These are phyloP conservation scores for Ladona fulva DNA, from an alignment of 1,140 invertebrate genomes.

Conservation along the genomic window DNA sequence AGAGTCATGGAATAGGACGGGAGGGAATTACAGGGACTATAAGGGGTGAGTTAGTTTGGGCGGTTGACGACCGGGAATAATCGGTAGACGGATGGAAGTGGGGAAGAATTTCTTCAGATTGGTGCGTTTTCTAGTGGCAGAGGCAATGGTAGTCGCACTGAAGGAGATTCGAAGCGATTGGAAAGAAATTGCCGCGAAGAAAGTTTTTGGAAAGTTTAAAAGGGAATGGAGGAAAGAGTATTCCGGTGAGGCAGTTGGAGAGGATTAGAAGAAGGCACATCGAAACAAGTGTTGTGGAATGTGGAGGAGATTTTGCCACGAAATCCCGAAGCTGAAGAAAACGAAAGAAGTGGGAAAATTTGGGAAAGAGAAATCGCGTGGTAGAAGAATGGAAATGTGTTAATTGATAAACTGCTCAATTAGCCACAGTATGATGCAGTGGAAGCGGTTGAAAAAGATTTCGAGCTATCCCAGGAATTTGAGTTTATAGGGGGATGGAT, in stretches of 20 bases:
- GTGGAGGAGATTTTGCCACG: not conserved
- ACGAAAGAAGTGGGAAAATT: no score
- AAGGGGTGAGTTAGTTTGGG: not conserved
- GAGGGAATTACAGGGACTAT: not conserved
- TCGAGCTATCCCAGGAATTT: no score
- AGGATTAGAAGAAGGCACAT: not conserved
- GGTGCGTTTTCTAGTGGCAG: not conserved
- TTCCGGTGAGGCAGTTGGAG: not conserved
- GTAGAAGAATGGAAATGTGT: no score
- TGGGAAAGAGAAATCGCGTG: no score
- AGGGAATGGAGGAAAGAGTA: not conserved
- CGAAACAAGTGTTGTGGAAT: not conserved
- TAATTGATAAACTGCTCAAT: no score
- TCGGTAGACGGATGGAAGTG: not conserved
- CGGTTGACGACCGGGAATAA: constrained; percentile 2
- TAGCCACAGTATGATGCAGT: no score
- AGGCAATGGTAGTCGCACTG: not conserved
- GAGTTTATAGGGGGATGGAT: no score
- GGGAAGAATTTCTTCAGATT: not conserved
- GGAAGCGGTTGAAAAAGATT: no score
- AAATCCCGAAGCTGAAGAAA: no score
- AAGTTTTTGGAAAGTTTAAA: constrained; percentile 4
- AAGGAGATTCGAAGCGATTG: not conserved
- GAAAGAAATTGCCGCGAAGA: not conserved
- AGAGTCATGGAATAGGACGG: not conserved